phyloP scores from a whole-genome alignment of 2,113 vertebrate genomes.

The zebrafish (Danio rerio) region GRCz12tu NC_133185.1:37665001-37665500 shows the following conservation, averaged over 20 bases:
- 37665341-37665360: too few relatives aligned
- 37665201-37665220: constrained; percentile 27
- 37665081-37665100: too few relatives aligned
- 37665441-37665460: background rate
- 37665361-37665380: background rate
- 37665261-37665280: background rate
- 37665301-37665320: background rate
- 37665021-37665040: too few relatives aligned
- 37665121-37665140: background rate
- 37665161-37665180: constrained; percentile 21
- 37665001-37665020: too few relatives aligned
- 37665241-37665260: background rate
- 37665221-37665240: background rate
- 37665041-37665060: too few relatives aligned
- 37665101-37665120: too few relatives aligned
- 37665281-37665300: background rate
- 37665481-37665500: background rate
- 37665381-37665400: background rate
- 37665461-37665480: background rate
- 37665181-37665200: background rate
- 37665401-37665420: background rate
- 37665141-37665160: constrained; percentile 1
- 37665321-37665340: background rate
- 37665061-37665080: too few relatives aligned
- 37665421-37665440: background rate